Base-by-base conservation (phyloP, 2,113 vertebrate species). In the Nesoenas mayeri region DNA sequence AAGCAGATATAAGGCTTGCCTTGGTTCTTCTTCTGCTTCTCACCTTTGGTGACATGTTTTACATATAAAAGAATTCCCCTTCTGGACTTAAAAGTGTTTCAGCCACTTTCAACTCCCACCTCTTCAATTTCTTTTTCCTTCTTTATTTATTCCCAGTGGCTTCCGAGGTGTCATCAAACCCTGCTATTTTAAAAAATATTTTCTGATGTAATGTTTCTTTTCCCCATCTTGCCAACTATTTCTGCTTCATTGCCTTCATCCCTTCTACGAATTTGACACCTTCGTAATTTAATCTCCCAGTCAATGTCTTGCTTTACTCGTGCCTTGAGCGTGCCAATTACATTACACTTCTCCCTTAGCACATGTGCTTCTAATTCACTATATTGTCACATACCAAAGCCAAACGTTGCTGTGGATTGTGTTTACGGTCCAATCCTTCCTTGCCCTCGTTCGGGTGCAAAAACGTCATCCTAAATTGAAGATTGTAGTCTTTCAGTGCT, bases 341-440 rank as follows among this genome's bases (percentile, higher is more conserved):
- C 40, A 42, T 92, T 71, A 88, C 56, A 10, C 34, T 79, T 86
- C 85, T 96, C 25, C 64, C 44, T 69, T 22, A 72, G 71, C 80
- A 94, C 93, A 89, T 80, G 82, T 95, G 95, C 95, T 96, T 93
- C 91, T 56, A 58, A 95, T 95, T 96, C 87, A 12, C 60, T 64
- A 12, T 9, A 26, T 67, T 74, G 91, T 93, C 92, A 70, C 78
- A 26, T 24, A 65, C 62, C 79, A 71, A 6, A 85, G 65, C 40
- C 42, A n/a, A 53, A 85, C 3, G 2, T 88, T 85, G 93, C 88
- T 85, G 4, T 0, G 9, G 89, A 79, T 70, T 44, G 3, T 15
- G 6, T 20, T 58, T 65, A 9, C 48, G 73, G 66, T 32, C 80
- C 50, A 70, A 0, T 66, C 54, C 47, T 79, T 61, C 60, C 36